phyloP scores from a whole-genome alignment of 2,888 invertebrate genomes.

The Trichopria drosophilae region DNA sequence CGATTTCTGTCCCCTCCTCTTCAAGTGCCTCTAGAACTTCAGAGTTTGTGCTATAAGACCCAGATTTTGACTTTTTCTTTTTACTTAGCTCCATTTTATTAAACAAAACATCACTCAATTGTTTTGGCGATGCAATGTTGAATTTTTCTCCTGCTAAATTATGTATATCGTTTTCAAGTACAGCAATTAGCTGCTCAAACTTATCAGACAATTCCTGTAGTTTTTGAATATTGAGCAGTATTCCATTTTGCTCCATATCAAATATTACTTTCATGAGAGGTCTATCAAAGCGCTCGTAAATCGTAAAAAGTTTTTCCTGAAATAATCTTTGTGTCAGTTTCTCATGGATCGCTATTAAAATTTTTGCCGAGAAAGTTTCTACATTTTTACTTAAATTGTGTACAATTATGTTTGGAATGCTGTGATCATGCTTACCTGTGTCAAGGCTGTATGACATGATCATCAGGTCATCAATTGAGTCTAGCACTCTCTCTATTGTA shows the following conservation, averaged over 20 bases:
- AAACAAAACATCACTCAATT: conserved; percentile 26
- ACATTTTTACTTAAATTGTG: conserved; percentile 24
- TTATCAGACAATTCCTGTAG: conserved; percentile 23
- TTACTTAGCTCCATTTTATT: conserved; percentile 14
- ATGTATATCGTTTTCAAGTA: conserved; percentile 23
- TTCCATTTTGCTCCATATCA: conserved; percentile 25
- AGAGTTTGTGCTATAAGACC: conserved; percentile 20
- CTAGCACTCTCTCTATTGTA: conserved; percentile 12
- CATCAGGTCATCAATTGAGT: conserved; percentile 20
- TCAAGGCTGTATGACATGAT: conserved; percentile 22
- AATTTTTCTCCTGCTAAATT: conserved; percentile 20
- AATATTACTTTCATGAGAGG: conserved; percentile 25
- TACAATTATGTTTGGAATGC: conserved; percentile 22
- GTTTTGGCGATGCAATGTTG: conserved; percentile 26
- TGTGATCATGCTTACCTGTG: conserved; percentile 21
- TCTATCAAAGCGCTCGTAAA: conserved; percentile 22
- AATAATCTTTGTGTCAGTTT: conserved; percentile 23
- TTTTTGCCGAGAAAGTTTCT: conserved; percentile 26
- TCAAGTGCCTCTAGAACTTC: conserved; percentile 26
- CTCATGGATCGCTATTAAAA: conserved; percentile 25
- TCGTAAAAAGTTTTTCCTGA: conserved; percentile 17
- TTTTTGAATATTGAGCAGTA: conserved; percentile 18
- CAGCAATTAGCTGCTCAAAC: conserved; percentile 18
- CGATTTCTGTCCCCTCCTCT: conserved; percentile 23
- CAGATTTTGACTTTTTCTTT: conserved; percentile 19